These are phyloP conservation scores for Panulirus ornatus DNA, from an alignment of 1,140 invertebrate genomes.

Conservation along the genomic window DNA sequence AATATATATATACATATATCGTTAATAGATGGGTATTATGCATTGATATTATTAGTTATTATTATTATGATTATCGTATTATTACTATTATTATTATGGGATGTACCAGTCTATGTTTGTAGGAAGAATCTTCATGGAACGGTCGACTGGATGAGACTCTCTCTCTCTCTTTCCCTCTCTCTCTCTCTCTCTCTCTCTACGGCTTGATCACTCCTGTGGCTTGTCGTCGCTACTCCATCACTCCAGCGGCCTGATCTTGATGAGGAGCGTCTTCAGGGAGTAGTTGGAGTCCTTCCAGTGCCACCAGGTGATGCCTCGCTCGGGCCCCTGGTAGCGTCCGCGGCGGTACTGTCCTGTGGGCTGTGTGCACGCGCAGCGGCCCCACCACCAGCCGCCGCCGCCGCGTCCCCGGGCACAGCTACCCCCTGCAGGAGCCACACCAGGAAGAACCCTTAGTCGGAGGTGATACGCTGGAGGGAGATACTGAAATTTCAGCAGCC, in stretches of 20 bases:
- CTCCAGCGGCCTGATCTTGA: constrained; percentile 71
- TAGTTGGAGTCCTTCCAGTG: constrained; percentile 75
- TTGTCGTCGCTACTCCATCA: constrained; percentile 65
- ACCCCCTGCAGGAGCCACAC: constrained; percentile 61
- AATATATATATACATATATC: too few species aligned
- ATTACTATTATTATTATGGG: too few species aligned
- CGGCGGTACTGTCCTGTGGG: constrained; percentile 74
- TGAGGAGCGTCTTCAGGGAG: constrained; percentile 70
- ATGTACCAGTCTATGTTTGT: neutral
- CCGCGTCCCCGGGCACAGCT: constrained; percentile 71
- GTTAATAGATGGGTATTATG: too few species aligned
- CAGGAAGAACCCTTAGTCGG: neutral
- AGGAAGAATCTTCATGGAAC: neutral
- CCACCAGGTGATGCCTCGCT: constrained; percentile 74
- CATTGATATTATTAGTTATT: too few species aligned
- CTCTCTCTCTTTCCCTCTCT: neutral
- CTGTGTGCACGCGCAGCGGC: constrained; percentile 73
- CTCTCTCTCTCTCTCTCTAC: constrained; percentile 20
- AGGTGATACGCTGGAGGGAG: neutral
- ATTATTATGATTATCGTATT: too few species aligned
- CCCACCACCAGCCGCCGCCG: constrained; percentile 75
- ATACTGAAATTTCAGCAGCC: too few species aligned
- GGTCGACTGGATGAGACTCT: neutral
- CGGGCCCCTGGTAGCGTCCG: constrained; percentile 70
- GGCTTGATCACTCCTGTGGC: constrained; percentile 43